Conservation (phyloP, 53 echinoderm and acorn worm species). For the Henricia sp. region DNA sequence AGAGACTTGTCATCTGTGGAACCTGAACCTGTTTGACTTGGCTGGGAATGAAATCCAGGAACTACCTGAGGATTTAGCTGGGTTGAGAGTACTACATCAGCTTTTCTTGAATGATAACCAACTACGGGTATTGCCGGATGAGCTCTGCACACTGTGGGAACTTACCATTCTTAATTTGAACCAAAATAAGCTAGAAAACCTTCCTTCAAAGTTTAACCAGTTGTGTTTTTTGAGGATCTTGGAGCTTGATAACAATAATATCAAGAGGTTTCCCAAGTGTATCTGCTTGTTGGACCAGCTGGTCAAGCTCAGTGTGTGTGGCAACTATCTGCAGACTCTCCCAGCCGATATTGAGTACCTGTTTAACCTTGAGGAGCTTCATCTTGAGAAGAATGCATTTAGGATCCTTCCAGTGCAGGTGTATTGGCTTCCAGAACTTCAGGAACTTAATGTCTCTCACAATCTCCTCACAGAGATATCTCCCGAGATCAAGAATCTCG, state of each 20-base stretch:
- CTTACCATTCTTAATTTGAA: conserved; percentile 61
- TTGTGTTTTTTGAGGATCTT: conserved; percentile 67
- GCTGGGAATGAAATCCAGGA: conserved; percentile 74
- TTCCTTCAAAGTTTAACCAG: conserved; percentile 70
- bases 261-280: conserved; percentile 82
- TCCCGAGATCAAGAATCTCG: conserved; percentile 73
- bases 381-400: conserved; percentile 80
- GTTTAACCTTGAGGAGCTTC: conserved; percentile 80
- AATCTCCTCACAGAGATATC: conserved; percentile 87
- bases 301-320: conserved; percentile 77
- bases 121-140: conserved; percentile 63
- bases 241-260: conserved; percentile 75
- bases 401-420: conserved; percentile 87
- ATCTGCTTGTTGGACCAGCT: conserved; percentile 84
- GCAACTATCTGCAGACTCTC: conserved; percentile 85
- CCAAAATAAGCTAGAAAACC: conserved; percentile 76
- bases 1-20: conserved; percentile 57
- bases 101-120: conserved; percentile 74
- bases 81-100: conserved; percentile 62
- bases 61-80: conserved; percentile 43
- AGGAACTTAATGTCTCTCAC: conserved; percentile 83
- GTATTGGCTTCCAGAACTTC: conserved; percentile 94
- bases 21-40: conserved; percentile 67
- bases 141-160: conserved; percentile 54
- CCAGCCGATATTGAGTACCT: conserved; percentile 92